Evolutionary conservation across 2,113 vertebrate species (phyloP), one percentile per base, ranked within the genome.

Genomic region (Macaca mulatta): DNA sequence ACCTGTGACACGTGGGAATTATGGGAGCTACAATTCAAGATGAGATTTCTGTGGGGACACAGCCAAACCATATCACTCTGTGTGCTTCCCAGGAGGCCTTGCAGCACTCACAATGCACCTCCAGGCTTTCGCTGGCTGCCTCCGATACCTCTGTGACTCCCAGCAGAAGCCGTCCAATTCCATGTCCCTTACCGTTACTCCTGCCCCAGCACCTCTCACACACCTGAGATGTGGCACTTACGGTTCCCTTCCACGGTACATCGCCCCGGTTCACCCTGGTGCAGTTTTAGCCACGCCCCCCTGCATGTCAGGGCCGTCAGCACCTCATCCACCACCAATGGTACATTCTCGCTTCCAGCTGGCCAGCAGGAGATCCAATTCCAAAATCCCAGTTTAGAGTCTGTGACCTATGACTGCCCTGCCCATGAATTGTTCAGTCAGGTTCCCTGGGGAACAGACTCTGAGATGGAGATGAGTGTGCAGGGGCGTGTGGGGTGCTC

Each of bases 201-300:
- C 38, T 43, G 18, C 43, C 30, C 59, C 59, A 45, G 45, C 35
- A 25, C 74, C 2, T 6, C 11, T 45, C 20, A 6, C 16, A n/a
- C 2, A 18, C 74, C 74, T 35, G 59, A 55, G 59, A 16, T 10
- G 2, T 8, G 12, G 20, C 30, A 9, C 3, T 9, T 2, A 12
- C 0, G 9, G 12, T 40, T 20, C 14, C 2, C 30, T 4, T 23
- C 27, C 18, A 9, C 0, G 3, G 57, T 25, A 2, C 27, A 6
- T 3, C 3, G 2, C 8, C 70, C 30, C 57, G 27, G 43, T 2
- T 52, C 57, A 35, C 12, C 38, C 48, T 14, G 5, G 12, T 9
- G 13, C 55, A 52, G 8, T n/a, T 23, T 20, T 16, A 40, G 0
- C 16, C 3, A 5, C 1, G 12, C 0, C 1, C 52, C 81, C 2